Evolutionary conservation across 2,113 vertebrate species (phyloP).

Genomic region (Apistogramma diplotaenia): DNA sequence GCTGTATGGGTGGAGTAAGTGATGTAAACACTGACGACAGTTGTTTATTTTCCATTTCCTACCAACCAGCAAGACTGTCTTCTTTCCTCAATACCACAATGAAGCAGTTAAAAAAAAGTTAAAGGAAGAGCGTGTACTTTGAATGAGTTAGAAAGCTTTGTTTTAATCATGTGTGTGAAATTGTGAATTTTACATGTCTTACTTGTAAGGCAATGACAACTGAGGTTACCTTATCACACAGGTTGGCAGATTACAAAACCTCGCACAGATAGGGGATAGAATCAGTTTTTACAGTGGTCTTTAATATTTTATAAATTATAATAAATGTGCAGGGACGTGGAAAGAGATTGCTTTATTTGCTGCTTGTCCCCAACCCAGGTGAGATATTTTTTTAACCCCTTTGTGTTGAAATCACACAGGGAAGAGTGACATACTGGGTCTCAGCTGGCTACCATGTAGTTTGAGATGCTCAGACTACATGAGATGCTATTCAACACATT

Average conservation of each 20-base stretch:
- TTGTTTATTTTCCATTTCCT: conserved; percentile 1
- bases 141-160: background rate
- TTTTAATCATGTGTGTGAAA: background rate
- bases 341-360: background rate
- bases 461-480: background rate
- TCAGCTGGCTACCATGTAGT: background rate
- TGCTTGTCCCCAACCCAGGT: background rate
- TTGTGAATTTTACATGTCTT: background rate
- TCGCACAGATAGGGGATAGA: background rate
- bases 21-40: background rate
- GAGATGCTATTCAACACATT: background rate
- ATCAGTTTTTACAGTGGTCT: background rate
- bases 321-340: background rate
- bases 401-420: background rate
- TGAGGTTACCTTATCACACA: background rate
- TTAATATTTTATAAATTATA: no score
- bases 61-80: background rate
- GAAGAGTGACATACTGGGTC: background rate
- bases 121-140: background rate
- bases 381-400: background rate
- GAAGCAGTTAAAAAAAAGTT: background rate
- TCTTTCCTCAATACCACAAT: background rate
- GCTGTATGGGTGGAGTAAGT: background rate
- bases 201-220: background rate
- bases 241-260: background rate